These are phyloP conservation scores for Euplagia quadripunctaria DNA, from an alignment of 2,888 invertebrate species.

Conservation along the genomic window DNA sequence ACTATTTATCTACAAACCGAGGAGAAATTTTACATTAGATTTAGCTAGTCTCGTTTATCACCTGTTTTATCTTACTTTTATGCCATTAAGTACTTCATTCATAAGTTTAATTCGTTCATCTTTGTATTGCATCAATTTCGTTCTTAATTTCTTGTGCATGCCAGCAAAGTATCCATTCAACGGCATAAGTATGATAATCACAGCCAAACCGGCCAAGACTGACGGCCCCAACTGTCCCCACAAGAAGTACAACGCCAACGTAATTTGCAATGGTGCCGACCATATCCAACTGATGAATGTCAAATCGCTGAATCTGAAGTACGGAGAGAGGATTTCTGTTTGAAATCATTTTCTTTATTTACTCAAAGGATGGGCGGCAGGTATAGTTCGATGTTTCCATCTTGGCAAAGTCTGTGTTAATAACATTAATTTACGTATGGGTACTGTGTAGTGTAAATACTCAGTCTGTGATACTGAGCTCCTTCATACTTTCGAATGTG, in stretches of 20 bases:
- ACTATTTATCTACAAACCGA: no score
- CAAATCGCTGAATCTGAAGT: conserved; percentile 90
- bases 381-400: no score
- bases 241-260: conserved; percentile 91
- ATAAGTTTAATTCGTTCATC: conserved; percentile 95
- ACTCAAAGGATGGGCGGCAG: background rate
- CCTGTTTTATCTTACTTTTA: conserved; percentile 87
- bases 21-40: background rate
- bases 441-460: no score
- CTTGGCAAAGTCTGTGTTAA: no score
- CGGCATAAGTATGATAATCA: conserved; percentile 96
- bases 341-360: background rate
- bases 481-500: no score
- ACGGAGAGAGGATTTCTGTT: background rate
- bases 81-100: conserved; percentile 95
- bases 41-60: background rate
- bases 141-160: conserved; percentile 90
- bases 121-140: conserved; percentile 94
- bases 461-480: no score
- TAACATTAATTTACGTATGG: no score
- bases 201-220: conserved; percentile 94
- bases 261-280: conserved; percentile 95
- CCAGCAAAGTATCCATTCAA: conserved; percentile 92
- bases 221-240: conserved; percentile 92
- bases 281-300: conserved; percentile 93